Percentiles rank a stretch among this genome's conserved stretches.
Evolutionary conservation across 2,888 invertebrate genomes (phyloP).

Genomic region (Agapostemon virescens): DNA sequence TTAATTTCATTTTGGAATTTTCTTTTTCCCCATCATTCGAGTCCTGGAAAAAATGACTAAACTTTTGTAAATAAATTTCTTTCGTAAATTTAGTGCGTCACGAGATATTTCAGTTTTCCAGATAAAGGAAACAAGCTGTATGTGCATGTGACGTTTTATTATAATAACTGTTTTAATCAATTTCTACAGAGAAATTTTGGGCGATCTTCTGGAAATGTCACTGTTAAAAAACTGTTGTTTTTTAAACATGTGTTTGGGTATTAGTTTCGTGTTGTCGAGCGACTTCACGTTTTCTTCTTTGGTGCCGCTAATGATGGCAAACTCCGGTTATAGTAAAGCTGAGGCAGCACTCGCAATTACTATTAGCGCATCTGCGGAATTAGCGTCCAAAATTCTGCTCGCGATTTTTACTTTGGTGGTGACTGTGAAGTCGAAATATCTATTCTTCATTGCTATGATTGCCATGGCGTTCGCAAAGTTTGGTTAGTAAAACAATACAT

Average conservation of each 20-base stretch:
- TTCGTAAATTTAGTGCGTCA: too few relatives aligned
- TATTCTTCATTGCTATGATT: conserved; percentile 85
- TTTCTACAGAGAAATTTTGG: conserved; percentile 57
- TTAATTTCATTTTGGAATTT: too few relatives aligned
- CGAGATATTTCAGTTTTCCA: too few relatives aligned
- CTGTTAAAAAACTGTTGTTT: conserved; percentile 75
- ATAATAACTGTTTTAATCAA: neutral
- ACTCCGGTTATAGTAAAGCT: conserved; percentile 82
- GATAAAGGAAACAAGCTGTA: neutral
- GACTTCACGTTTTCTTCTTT: conserved; percentile 87
- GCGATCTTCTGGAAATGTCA: conserved; percentile 74
- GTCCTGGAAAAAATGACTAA: too few relatives aligned
- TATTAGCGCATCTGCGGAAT: conserved; percentile 86
- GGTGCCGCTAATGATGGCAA: conserved; percentile 85
- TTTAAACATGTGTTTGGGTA: conserved; percentile 86
- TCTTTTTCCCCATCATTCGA: too few relatives aligned
- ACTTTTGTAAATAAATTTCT: too few relatives aligned
- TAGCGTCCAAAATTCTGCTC: conserved; percentile 84
- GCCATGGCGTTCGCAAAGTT: conserved; percentile 86
- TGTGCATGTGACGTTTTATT: neutral
- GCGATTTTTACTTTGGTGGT: conserved; percentile 85
- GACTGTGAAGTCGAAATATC: conserved; percentile 84
- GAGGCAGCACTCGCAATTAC: conserved; percentile 87
- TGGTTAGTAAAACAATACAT: conserved; percentile 81
- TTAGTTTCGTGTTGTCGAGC: conserved; percentile 86